Base-by-base conservation (phyloP, 2,888 invertebrate genomes). In the Yponomeuta evonymella region DNA sequence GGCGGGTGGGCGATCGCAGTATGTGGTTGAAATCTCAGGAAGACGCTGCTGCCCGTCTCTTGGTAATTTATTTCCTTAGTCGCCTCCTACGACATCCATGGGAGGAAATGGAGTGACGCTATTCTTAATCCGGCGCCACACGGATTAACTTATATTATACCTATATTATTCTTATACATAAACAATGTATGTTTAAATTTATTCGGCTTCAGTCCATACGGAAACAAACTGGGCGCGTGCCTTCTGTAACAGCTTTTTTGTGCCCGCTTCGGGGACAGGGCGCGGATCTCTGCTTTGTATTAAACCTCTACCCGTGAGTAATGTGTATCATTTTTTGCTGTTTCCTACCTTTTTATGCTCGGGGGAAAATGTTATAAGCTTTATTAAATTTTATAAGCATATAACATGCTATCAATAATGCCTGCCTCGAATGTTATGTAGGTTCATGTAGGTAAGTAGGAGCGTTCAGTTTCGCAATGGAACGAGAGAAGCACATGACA, bases 251-350 rank as follows among this genome's bases (percentile, higher is more conserved):
- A 43, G 43, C 4, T 43, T 43, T 43, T 43, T 43, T 43, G 6
- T 43, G 51, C 15, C 4, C 4, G 3, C 15, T 30, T 29, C 62
- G 23, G 69, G 66, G 70, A 68, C 69, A 48, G 71, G 71, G 67
- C 62, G 62, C 43, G 51, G 69, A 71, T 51, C 67, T 64, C 70
- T 70, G 73, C 73, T 73, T 73, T 73, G 73, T 73, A 75, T 76
- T 74, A 74, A 72, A 75, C 73, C 73, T 66, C 71, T 72, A 71
- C 72, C 79, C 73, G 75, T 83, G 81, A 83, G 78, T 83, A 82
- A 83, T 83, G 82, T 78, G 78, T 81, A 82, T 82, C 82, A 83
- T 83, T 83, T 83, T 81, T 83, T 79, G 80, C 76, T 75, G 77
- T 78, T 77, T 79, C 78, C 79, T 79, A 76, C 79, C 79, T 79